Conservation (phyloP, 2,797 vertebrate genomes). For the Halcyon leucocephala region DNA sequence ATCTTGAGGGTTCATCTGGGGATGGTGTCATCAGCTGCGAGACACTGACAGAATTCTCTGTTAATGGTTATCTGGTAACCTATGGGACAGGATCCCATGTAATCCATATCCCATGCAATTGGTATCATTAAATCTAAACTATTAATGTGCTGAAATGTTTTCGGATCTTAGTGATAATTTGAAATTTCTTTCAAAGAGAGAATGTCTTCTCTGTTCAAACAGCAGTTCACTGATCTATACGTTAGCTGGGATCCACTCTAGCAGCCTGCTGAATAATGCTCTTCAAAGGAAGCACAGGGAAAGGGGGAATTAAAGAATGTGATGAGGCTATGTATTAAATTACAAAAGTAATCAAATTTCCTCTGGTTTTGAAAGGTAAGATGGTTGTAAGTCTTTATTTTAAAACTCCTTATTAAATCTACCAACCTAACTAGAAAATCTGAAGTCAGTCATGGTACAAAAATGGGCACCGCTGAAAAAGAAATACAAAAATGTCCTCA, state of each 20-base stretch:
- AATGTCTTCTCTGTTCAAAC: not conserved
- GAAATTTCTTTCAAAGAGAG: not conserved
- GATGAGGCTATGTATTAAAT: not conserved
- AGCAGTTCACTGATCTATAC: not conserved
- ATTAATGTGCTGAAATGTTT: not conserved
- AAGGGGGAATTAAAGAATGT: not conserved
- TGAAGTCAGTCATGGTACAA: accelerated
- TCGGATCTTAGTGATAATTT: not conserved
- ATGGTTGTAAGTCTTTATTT: not conserved
- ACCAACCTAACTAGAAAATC: not conserved
- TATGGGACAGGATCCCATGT: not conserved
- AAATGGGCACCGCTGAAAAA: not conserved
- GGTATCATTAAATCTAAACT: not conserved
- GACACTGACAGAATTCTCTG: not conserved
- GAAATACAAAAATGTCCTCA: not conserved
- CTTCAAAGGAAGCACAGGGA: not conserved
- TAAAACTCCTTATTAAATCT: not conserved
- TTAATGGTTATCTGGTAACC: not conserved
- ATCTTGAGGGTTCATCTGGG: not conserved
- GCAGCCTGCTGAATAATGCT: accelerated
- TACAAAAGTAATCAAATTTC: not conserved
- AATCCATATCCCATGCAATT: not conserved
- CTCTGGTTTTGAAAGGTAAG: not conserved
- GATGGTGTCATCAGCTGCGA: not conserved
- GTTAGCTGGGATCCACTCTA: not conserved